Evolutionary conservation across 2,888 invertebrate genomes (phyloP), one percentile per base, ranked within the genome.

Genomic region (Lepetodrilus schrolli): DNA sequence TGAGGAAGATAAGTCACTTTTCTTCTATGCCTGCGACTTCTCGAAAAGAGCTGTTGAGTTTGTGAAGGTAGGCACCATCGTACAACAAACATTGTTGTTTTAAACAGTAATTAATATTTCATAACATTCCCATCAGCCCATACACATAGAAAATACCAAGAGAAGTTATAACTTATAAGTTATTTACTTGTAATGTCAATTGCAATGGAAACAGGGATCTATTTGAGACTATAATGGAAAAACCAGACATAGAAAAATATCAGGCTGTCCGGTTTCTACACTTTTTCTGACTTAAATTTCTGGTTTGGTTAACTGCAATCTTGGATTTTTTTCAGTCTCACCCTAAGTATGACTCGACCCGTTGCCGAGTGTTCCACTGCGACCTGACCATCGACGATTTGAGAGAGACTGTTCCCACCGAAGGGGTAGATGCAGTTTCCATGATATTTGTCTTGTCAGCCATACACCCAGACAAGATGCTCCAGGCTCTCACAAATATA

Each of bases 401-500:
- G 71, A 93, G 93, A 79, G 90, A 93, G n/a, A 91, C 93, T 50
- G 81, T 91, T 17, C 79, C 81, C 34, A 48, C 82, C 1, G 80
- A 82, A 20, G 80, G 85, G 20, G 92, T 97, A 0, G 95, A 98
- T 89, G 93, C 98, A 34, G 94, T 94, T 1, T 96, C 97, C 20
- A 91, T 98, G 87, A 95, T 99, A 77, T 99, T 99, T 92, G 97
- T 99, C 0, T 90, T 99, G 43, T 99, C 99, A 0, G 96, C 99
- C 0, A 94, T 99, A 80, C 95, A 96, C 91, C 99, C 99, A 0
- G 92, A 94, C 0, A 95, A 95, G 87, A 96, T 96, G 93, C 74
- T 86, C 1, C 37, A 75, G 17, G 92, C 91, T 0, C 79, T 93
- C 13, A 88, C 90, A 17, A 95, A 95, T 85, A 92, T 98, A 0